phyloP scores from a whole-genome alignment of 2,888 invertebrate species.

The Cephus rjabovi region DNA sequence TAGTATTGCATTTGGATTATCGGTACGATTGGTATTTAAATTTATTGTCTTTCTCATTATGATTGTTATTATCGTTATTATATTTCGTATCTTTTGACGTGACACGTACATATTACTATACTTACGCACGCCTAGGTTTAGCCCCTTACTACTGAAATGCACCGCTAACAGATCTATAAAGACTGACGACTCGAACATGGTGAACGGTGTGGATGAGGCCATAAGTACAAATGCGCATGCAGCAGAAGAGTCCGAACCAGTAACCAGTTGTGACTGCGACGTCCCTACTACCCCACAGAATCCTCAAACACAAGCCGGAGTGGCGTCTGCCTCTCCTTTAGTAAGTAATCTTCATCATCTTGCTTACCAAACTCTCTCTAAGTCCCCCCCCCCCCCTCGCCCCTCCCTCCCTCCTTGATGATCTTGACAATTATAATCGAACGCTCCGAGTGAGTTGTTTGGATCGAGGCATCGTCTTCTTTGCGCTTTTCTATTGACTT shows the following conservation, averaged over 20 bases:
- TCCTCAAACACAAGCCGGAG: conserved; percentile 59
- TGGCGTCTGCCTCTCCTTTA: conserved; percentile 56
- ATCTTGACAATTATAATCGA: neutral
- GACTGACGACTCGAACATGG: conserved; percentile 71
- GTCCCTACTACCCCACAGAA: conserved; percentile 58
- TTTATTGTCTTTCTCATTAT: neutral
- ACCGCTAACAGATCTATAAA: conserved; percentile 79
- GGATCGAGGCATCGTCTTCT: neutral
- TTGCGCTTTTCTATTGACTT: neutral
- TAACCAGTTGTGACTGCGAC: conserved; percentile 63
- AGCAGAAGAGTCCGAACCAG: conserved; percentile 55
- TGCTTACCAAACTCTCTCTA: neutral
- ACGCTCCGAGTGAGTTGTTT: neutral
- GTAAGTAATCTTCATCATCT: conserved; percentile 48
- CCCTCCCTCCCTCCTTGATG: neutral
- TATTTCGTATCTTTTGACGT: neutral
- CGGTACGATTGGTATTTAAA: neutral
- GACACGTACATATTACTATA: conserved; percentile 21
- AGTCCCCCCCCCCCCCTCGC: neutral
- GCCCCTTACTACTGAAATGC: conserved; percentile 61
- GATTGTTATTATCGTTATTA: neutral
- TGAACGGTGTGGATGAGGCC: conserved; percentile 60
- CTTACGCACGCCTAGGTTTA: conserved; percentile 45
- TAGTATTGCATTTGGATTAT: neutral
- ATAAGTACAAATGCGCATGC: conserved; percentile 62